These are phyloP conservation scores for Labeo rohita DNA, from an alignment of 2,113 vertebrate species.

Conservation along the genomic window DNA sequence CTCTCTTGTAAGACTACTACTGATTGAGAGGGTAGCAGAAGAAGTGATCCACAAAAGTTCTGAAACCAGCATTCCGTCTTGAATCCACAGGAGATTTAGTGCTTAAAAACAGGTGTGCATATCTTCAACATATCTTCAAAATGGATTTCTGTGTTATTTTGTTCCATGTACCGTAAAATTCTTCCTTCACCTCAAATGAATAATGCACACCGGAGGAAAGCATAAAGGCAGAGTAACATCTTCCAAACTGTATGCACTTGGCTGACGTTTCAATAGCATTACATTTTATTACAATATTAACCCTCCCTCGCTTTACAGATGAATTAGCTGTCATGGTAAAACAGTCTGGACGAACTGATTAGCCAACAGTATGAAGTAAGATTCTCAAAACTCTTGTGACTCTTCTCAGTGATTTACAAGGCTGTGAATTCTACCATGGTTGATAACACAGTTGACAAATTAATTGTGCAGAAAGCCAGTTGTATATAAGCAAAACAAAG, in stretches of 20 bases:
- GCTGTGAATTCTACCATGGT: conserved; percentile 5
- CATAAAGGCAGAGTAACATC: conserved; percentile 5
- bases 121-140: conserved; percentile 11
- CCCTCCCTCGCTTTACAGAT: not conserved
- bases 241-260: conserved; percentile 14
- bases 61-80: conserved; percentile 8
- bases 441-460: conserved; percentile 18
- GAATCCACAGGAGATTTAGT: not conserved
- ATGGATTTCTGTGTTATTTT: conserved; percentile 10
- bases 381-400: not conserved
- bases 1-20: not conserved
- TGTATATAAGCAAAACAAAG: not conserved
- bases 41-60: not conserved
- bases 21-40: not conserved
- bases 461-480: not conserved
- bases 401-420: not conserved
- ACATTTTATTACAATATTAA: not conserved
- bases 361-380: not conserved
- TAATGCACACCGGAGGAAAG: conserved; percentile 7
- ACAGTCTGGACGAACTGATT: not conserved
- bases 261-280: conserved; percentile 25
- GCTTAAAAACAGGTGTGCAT: conserved; percentile 25
- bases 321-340: conserved; percentile 17
- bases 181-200: conserved; percentile 21
- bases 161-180: not conserved